Evolutionary conservation across 2,113 vertebrate species (phyloP), one percentile per base, ranked within the genome.

Genomic region (Tragelaphus strepsiceros): DNA sequence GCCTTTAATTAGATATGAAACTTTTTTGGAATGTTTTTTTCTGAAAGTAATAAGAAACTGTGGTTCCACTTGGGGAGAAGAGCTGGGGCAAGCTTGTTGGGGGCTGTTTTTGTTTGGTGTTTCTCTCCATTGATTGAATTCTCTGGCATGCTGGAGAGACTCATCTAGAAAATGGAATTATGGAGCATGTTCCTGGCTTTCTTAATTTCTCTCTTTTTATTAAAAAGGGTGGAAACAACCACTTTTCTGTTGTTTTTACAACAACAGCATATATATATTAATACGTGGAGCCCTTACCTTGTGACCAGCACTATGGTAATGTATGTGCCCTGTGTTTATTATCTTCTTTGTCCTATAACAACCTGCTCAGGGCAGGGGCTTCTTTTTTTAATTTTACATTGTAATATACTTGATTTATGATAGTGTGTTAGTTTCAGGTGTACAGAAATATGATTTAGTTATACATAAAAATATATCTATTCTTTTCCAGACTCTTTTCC

Each of bases 41-140:
- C 51, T 88, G 58, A 35, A 91, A 90, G n/a, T 62, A 95, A 43
- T 43, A 67, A 95, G 84, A 85, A 94, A 64, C 35, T 81, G 14
- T 46, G 22, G 11, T 88, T 86, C 6, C 6, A 7, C 49, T 39
- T 90, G 30, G 6, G 61, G 49, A 82, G 7, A 35, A 21, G 28
- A 95, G 26, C 14, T n/a, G 32, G 24, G 30, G 9, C 8, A 56
- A 30, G n/a, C n/a, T 78, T 49, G 26, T 2, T 26, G 26, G 30
- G 83, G 35, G 17, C n/a, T 35, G 16, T 14, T 81, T 96, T 92
- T 86, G 22, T 87, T 83, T 61, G 53, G 46, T 15, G 4, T 85
- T 92, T 96, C 88, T 74, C 10, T 94, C 74, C 87, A 6, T 53
- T 49, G 11, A 21, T 56, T 95, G 86, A 88, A 91, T 61, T 95